Base-by-base conservation (phyloP, 92 coral and sea anemone genomes). In the Palythoa grandis region DNA sequence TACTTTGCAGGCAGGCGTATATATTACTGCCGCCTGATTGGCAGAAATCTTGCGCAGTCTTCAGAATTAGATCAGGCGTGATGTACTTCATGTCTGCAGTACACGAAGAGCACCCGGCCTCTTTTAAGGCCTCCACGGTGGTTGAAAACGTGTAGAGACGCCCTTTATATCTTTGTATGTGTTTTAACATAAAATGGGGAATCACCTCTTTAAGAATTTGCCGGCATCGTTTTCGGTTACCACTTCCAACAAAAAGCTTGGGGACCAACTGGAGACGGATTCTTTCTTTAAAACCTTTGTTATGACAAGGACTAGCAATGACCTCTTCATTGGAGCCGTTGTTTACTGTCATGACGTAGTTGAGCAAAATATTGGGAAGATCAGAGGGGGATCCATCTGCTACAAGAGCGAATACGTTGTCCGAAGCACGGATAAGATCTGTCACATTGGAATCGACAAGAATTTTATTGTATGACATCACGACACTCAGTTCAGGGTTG, bases 31-130 rank as follows among this genome's bases (percentile, higher is more conserved):
- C 8, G 4, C 73, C 63, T 16, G 84, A 60, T 7, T 79, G 58
- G 52, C 84, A 79, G 73, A 79, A 79, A 11, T 43, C 60, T 79
- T 79, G 19, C 2, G 84, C 84, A 69, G 84, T 79, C 25, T 79
- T 65, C 47, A 79, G 74, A 43, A 79, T 79, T 69, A 79, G 65
- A 16, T 54, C 73, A 17, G 84, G 84, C n/a, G 84, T 79, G 39
- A 79, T 40, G 60, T 79, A 65, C 24, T 79, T 79, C 72, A 66
- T 65, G 72, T 61, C 57, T 43, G 43, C 84, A 65, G 65, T 54
- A 79, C 84, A 79, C 7, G 54, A 22, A 13, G 84, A 63, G 65
- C 84, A 79, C 15, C 84, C 84, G 2, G 69, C 69, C 56, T n/a
- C 73, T 61, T 48, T 47, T 38, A 79, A 43, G 61, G 74, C 56